Percentiles rank a stretch among this genome's conserved stretches.
These are phyloP conservation scores for Penaeus monodon DNA, from an alignment of 2,888 invertebrate species.

Conservation along the genomic window DNA sequence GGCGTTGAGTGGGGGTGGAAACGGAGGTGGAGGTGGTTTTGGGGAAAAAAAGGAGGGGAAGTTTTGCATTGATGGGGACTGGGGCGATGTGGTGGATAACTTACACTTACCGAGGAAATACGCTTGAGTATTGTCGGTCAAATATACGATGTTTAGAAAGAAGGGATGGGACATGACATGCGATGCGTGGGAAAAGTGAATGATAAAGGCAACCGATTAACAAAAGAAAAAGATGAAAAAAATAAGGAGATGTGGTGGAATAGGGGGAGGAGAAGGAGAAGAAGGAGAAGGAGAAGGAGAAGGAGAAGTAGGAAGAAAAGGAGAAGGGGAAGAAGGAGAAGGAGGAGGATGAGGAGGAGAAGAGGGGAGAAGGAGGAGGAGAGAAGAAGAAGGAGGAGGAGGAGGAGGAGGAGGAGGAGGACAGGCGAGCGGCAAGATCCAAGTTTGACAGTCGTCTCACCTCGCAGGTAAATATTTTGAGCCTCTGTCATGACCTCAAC, in stretches of 20 bases:
- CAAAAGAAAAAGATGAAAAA: not conserved
- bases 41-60: not conserved
- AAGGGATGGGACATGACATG: too few relatives aligned
- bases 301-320: not conserved
- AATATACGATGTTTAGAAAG: too few relatives aligned
- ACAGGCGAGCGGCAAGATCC: too few relatives aligned
- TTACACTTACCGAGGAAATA: too few relatives aligned
- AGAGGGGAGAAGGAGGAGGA: not conserved
- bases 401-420: not conserved
- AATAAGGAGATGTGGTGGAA: not conserved
- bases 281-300: not conserved
- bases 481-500: not conserved
- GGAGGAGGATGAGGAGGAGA: not conserved
- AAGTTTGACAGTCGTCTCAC: conserved; percentile 27
- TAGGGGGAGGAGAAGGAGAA: not conserved
- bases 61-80: not conserved
- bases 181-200: not conserved
- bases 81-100: too few relatives aligned
- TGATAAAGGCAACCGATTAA: not conserved
- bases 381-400: not conserved
- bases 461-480: conserved; percentile 35
- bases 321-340: not conserved
- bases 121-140: too few relatives aligned
- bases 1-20: not conserved
- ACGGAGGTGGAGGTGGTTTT: not conserved